These are phyloP conservation scores for Torymus texanus DNA, from an alignment of 2,888 invertebrate species.

Conservation along the genomic window DNA sequence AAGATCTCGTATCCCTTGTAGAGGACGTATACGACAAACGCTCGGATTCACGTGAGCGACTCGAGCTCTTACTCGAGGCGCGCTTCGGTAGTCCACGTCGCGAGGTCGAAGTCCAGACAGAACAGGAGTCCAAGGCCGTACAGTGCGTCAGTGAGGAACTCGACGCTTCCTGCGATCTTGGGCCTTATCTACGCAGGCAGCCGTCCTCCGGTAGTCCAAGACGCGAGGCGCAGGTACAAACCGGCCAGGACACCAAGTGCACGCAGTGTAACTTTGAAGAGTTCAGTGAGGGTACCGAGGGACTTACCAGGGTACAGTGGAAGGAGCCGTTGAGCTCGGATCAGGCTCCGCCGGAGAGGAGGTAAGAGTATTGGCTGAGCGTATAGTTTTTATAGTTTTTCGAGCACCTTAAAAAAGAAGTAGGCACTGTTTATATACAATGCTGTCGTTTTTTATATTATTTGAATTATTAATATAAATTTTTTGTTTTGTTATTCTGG, in stretches of 20 bases:
- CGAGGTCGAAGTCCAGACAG: constrained; percentile 69
- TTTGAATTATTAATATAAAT: no score
- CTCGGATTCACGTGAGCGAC: constrained; percentile 48
- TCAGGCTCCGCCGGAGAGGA: no score
- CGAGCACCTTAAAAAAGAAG: no score
- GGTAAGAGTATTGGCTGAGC: no score
- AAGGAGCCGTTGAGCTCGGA: constrained; percentile 9
- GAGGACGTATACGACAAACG: constrained; percentile 46
- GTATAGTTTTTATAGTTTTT: no score
- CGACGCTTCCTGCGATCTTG: constrained; percentile 54
- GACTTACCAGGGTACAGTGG: constrained; percentile 1
- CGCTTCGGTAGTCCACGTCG: constrained; percentile 61
- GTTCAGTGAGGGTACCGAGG: constrained; percentile 34
- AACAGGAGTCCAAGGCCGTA: constrained; percentile 67
- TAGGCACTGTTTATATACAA: no score
- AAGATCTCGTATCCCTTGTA: constrained; percentile 61
- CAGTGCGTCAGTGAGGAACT: constrained; percentile 66
- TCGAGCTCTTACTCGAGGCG: constrained; percentile 61
- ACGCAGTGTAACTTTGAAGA: constrained; percentile 67
- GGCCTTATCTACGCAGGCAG: constrained; percentile 41
- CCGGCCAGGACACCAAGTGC: constrained; percentile 68
- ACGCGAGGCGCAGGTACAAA: constrained; percentile 68
- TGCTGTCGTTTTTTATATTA: no score
- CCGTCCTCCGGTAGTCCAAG: constrained; percentile 60
- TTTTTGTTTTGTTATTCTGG: no score